These are phyloP conservation scores for Corythornis vintsioides DNA, from an alignment of 2,113 vertebrate species.

Conservation along the genomic window DNA sequence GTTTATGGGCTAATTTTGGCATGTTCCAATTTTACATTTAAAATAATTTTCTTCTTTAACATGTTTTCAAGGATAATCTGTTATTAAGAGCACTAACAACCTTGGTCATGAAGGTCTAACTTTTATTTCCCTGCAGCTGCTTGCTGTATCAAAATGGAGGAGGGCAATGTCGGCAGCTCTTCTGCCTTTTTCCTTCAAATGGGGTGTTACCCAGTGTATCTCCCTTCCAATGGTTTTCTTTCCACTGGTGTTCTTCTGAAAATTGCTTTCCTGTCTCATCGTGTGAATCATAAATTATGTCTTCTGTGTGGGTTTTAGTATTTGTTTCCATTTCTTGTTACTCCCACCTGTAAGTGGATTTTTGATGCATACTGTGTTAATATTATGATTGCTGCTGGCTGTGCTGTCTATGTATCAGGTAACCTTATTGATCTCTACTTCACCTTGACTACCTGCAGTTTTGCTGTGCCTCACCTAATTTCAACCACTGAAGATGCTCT, in stretches of 20 bases:
- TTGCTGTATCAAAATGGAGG: conserved; percentile 29
- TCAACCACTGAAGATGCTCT: conserved; percentile 13
- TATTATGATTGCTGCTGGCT: conserved; percentile 50
- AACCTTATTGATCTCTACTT: conserved; percentile 55
- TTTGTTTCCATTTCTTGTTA: conserved; percentile 36
- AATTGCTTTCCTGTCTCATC: conserved; percentile 56
- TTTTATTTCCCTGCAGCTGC: conserved; percentile 34
- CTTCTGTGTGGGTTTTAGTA: conserved; percentile 13
- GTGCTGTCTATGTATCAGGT: conserved; percentile 12
- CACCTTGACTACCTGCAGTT: conserved; percentile 41
- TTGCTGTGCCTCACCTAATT: conserved; percentile 47
- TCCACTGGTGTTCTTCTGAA: conserved; percentile 13
- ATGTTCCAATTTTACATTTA: conserved; percentile 44
- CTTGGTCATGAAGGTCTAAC: conserved; percentile 51
- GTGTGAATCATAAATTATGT: conserved; percentile 46
- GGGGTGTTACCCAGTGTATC: conserved; percentile 8
- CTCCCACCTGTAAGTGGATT: not conserved
- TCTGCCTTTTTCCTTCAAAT: not conserved
- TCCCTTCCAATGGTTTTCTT: conserved; percentile 48
- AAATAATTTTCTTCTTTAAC: conserved; percentile 42
- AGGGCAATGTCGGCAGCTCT: not conserved
- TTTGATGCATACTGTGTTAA: conserved; percentile 57
- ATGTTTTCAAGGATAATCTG: conserved; percentile 24
- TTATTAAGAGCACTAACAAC: conserved; percentile 44
- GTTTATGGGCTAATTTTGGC: conserved; percentile 44